Evolutionary conservation across 2,113 vertebrate genomes (phyloP).

Genomic region (Macaca nemestrina): DNA sequence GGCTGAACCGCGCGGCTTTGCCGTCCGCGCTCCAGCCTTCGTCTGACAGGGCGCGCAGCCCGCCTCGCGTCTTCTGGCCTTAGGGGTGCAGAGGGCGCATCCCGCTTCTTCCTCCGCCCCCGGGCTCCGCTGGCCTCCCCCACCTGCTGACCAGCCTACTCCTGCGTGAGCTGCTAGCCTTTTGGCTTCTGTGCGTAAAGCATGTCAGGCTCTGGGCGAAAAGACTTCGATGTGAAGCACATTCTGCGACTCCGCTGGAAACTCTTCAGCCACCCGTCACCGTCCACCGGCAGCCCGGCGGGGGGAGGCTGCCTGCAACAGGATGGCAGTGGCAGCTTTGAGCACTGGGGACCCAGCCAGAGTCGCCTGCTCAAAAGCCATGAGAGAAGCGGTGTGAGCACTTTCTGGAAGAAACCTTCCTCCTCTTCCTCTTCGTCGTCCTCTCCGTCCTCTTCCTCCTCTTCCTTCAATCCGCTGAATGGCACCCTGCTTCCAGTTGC

Average conservation of each 20-base stretch:
- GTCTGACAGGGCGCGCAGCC: background rate
- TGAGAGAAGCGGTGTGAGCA: conserved; percentile 77
- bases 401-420: conserved; percentile 84
- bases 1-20: background rate
- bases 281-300: conserved; percentile 72
- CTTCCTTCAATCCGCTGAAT: conserved; percentile 76
- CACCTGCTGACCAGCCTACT: background rate
- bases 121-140: background rate
- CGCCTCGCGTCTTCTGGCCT: background rate
- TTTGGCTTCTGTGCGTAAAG: conserved; percentile 11
- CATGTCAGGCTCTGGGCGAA: conserved; percentile 87
- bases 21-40: background rate
- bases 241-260: conserved; percentile 89
- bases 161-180: background rate
- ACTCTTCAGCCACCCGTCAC: conserved; percentile 87
- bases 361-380: conserved; percentile 85
- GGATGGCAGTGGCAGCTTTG: conserved; percentile 82
- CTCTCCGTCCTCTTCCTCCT: conserved; percentile 71
- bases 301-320: conserved; percentile 80
- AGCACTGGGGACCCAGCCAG: conserved; percentile 89
- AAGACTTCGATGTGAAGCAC: conserved; percentile 89
- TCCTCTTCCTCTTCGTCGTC: conserved; percentile 71
- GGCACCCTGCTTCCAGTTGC: conserved; percentile 80
- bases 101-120: background rate
- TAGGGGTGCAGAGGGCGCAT: background rate